phyloP scores from a whole-genome alignment of 2,888 invertebrate species.

The Euphydryas editha region DNA sequence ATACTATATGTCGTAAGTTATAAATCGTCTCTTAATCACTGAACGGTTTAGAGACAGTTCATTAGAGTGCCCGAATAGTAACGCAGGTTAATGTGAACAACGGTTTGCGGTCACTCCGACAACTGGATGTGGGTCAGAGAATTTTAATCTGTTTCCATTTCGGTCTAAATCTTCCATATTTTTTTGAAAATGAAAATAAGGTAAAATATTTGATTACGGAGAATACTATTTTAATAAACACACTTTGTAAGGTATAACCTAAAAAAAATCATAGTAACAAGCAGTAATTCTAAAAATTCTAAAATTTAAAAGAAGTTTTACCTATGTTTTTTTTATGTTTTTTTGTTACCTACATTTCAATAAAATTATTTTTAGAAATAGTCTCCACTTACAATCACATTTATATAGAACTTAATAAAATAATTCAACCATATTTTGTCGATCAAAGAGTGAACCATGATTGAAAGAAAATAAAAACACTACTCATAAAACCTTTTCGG shows the following conservation, averaged over 20 bases:
- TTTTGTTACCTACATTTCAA: too few species aligned
- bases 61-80: slow-evolving; percentile 22
- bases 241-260: too few species aligned
- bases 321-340: too few species aligned
- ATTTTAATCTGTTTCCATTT: not conserved
- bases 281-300: too few species aligned
- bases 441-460: not conserved
- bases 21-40: slow-evolving; percentile 17
- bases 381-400: too few species aligned
- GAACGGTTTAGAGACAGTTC: slow-evolving; percentile 26
- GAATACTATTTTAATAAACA: too few species aligned
- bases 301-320: too few species aligned
- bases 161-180: too few species aligned
- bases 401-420: not conserved
- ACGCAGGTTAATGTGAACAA: slow-evolving; percentile 10
- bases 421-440: not conserved
- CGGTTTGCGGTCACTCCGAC: slow-evolving; percentile 3
- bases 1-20: slow-evolving; percentile 3
- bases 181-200: too few species aligned
- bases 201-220: too few species aligned
- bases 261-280: too few species aligned
- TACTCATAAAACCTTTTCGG: not conserved
- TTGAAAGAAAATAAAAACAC: not conserved
- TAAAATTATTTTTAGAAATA: too few species aligned
- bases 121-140: not conserved